phyloP scores from a whole-genome alignment of 2,113 vertebrate species.

The Tetraodon nigroviridis region DNA sequence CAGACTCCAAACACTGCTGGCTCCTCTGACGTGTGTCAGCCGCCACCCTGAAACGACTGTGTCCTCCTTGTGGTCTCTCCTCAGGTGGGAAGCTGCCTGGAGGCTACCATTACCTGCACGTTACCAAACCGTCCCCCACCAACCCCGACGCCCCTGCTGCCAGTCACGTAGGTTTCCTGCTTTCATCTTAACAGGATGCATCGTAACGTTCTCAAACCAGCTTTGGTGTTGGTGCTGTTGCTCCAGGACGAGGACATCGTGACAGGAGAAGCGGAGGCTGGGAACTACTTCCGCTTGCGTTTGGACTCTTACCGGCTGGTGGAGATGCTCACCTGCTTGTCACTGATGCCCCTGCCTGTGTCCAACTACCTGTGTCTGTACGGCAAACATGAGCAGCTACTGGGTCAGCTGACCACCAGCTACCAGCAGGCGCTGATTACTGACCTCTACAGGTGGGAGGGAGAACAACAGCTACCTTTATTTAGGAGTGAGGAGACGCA shows the following conservation, averaged over 20 bases:
- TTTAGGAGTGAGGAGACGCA: no score
- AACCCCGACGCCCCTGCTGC: slow-evolving; percentile 15
- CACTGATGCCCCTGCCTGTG: slow-evolving; percentile 75
- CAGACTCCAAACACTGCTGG: no score
- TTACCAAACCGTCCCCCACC: slow-evolving; percentile 75
- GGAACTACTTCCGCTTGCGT: slow-evolving; percentile 85
- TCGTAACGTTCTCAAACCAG: not conserved
- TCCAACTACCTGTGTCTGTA: slow-evolving; percentile 84
- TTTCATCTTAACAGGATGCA: not conserved
- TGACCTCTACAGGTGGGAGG: slow-evolving; percentile 87
- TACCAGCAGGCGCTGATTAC: slow-evolving; percentile 72
- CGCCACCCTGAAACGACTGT: no score
- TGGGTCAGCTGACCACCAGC: slow-evolving; percentile 80
- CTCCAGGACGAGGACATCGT: slow-evolving; percentile 75
- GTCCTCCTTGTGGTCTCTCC: not conserved
- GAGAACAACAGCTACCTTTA: no score
- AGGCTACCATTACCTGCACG: slow-evolving; percentile 81
- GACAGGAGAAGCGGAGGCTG: slow-evolving; percentile 73
- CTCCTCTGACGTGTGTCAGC: no score
- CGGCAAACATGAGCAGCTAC: slow-evolving; percentile 83
- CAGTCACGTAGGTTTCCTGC: slow-evolving; percentile 64
- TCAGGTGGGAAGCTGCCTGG: slow-evolving; percentile 86
- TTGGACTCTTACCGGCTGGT: slow-evolving; percentile 74
- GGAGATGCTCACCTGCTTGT: slow-evolving; percentile 86
- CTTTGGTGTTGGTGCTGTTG: not conserved